Conservation (phyloP, 2,113 vertebrate species). For the Panthera leo region DNA sequence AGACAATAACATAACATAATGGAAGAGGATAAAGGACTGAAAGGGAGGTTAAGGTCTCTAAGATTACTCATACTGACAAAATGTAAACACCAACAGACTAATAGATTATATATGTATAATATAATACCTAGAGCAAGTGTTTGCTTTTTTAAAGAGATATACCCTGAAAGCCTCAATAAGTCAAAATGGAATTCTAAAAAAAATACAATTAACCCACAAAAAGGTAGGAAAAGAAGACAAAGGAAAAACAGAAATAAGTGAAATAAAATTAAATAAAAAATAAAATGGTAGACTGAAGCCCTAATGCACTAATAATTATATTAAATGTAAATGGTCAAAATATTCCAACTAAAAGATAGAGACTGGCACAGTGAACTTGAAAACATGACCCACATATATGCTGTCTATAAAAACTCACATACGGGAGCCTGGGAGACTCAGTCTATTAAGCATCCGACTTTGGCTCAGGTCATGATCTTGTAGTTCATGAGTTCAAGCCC, state of each 20-base stretch:
- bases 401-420: background rate
- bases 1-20: background rate
- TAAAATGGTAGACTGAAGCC: background rate
- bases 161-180: background rate
- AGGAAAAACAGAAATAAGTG: background rate
- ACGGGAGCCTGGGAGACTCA: too few relatives aligned
- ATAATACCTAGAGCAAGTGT: background rate
- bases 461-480: too few relatives aligned
- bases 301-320: background rate
- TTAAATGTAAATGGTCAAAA: slow-evolving; percentile 2
- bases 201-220: background rate
- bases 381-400: background rate
- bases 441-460: too few relatives aligned
- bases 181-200: background rate
- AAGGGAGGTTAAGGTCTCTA: background rate
- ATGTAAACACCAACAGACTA: background rate
- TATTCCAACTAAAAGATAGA: background rate
- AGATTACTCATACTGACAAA: background rate
- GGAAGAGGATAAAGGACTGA: background rate
- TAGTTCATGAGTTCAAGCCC: too few relatives aligned
- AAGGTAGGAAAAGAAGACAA: background rate
- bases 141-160: background rate
- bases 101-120: background rate
- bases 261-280: background rate
- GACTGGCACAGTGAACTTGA: background rate